These are phyloP conservation scores for Aphidius colemani DNA, from an alignment of 2,888 invertebrate genomes.

Conservation along the genomic window DNA sequence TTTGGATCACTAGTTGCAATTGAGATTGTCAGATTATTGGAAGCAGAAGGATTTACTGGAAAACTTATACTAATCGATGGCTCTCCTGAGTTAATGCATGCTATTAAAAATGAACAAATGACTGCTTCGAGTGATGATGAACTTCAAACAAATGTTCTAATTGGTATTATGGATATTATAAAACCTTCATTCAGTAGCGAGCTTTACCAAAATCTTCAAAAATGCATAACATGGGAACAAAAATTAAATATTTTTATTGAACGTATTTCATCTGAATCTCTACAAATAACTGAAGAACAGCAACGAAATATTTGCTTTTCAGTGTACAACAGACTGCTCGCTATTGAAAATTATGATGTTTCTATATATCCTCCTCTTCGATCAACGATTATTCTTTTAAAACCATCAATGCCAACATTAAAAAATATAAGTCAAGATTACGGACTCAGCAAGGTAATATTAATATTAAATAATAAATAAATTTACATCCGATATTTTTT, in stretches of 20 bases:
- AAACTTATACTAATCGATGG: constrained; percentile 80
- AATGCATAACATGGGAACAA: constrained; percentile 65
- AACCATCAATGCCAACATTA: constrained; percentile 67
- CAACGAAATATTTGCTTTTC: constrained; percentile 57
- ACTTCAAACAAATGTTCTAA: constrained; percentile 66
- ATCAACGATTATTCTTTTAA: constrained; percentile 67
- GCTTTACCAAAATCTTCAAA: constrained; percentile 59
- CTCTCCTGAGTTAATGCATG: constrained; percentile 72
- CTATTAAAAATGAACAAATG: constrained; percentile 62
- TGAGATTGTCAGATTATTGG: constrained; percentile 75
- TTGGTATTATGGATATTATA: constrained; percentile 64
- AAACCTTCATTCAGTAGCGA: constrained; percentile 59
- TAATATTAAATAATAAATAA: no score
- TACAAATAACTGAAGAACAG: constrained; percentile 56
- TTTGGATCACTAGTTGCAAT: constrained; percentile 80
- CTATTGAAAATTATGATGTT: constrained; percentile 62
- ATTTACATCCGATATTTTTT: no score
- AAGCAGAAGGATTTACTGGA: constrained; percentile 69
- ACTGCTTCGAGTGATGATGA: constrained; percentile 60
- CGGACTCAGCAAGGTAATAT: constrained; percentile 61
- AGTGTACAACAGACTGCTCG: constrained; percentile 65
- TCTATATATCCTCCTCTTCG: constrained; percentile 62
- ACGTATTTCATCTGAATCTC: constrained; percentile 56
- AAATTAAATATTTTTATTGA: constrained; percentile 64
- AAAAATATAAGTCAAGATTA: constrained; percentile 69